Conservation (phyloP, 2,888 invertebrate species). For the Acanthosepion esculentum region DNA sequence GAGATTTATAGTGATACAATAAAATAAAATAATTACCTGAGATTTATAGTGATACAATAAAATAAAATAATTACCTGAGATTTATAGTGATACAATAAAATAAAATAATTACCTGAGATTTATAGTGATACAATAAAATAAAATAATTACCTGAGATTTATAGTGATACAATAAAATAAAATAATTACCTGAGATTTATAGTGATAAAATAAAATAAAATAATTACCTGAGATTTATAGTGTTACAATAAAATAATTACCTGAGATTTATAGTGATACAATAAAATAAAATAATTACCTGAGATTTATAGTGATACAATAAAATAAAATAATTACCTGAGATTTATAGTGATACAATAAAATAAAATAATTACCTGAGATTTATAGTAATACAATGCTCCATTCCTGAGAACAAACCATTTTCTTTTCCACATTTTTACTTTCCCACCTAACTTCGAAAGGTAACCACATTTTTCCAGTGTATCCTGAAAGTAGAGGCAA, state of each 20-base stretch:
- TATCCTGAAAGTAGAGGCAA: slow-evolving; percentile 57
- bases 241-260: slow-evolving; percentile 81
- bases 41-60: slow-evolving; percentile 95
- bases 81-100: slow-evolving; percentile 94
- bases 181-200: slow-evolving; percentile 88
- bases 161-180: slow-evolving; percentile 93
- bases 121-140: slow-evolving; percentile 95
- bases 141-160: slow-evolving; percentile 86
- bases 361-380: slow-evolving; percentile 82
- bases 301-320: slow-evolving; percentile 94
- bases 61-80: slow-evolving; percentile 82
- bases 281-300: slow-evolving; percentile 80
- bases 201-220: too few relatives aligned
- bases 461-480: slow-evolving; percentile 89
- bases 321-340: slow-evolving; percentile 81
- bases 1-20: slow-evolving; percentile 95
- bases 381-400: slow-evolving; percentile 95
- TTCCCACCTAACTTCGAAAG: slow-evolving; percentile 93
- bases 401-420: slow-evolving; percentile 96
- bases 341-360: slow-evolving; percentile 95
- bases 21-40: slow-evolving; percentile 80
- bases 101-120: slow-evolving; percentile 84
- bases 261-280: slow-evolving; percentile 96
- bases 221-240: slow-evolving; percentile 90
- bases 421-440: slow-evolving; percentile 94